phyloP scores from a whole-genome alignment of 2,113 vertebrate species.

The Lasiurus borealis region DNA sequence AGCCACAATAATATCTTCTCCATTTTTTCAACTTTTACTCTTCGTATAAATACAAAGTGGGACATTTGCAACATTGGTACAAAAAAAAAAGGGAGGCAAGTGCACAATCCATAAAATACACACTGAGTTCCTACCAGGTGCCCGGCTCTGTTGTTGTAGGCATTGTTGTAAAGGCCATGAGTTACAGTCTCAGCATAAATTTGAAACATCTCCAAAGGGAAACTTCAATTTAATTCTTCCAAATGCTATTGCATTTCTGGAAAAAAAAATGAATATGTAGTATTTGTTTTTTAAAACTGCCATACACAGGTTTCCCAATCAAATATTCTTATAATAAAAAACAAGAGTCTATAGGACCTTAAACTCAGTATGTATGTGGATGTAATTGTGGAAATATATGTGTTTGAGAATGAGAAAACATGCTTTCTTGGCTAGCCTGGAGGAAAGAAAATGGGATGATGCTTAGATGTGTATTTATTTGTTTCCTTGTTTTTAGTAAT shows the following conservation, averaged over 20 bases:
- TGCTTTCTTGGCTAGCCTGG: background rate
- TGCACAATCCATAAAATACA: background rate
- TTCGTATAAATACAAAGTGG: background rate
- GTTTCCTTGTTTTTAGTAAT: constrained; percentile 43
- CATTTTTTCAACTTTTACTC: constrained; percentile 23
- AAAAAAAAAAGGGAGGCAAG: background rate
- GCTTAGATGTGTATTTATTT: constrained; percentile 11
- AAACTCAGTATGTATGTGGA: background rate
- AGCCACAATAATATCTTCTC: constrained; percentile 28
- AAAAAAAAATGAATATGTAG: background rate
- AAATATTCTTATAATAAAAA: constrained; percentile 51
- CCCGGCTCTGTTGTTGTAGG: background rate
- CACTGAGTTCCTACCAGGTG: background rate
- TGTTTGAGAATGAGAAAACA: constrained; percentile 38
- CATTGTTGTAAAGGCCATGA: background rate
- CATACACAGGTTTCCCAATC: background rate
- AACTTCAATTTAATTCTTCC: constrained; percentile 28
- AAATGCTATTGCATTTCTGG: background rate
- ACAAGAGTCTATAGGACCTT: background rate
- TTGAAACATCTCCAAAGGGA: background rate
- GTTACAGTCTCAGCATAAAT: background rate
- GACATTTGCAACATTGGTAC: background rate
- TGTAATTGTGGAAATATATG: background rate
- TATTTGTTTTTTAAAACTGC: background rate
- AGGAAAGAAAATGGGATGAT: background rate